Conservation (phyloP, 2,888 invertebrate species). For the Pseudanteris insignis region DNA sequence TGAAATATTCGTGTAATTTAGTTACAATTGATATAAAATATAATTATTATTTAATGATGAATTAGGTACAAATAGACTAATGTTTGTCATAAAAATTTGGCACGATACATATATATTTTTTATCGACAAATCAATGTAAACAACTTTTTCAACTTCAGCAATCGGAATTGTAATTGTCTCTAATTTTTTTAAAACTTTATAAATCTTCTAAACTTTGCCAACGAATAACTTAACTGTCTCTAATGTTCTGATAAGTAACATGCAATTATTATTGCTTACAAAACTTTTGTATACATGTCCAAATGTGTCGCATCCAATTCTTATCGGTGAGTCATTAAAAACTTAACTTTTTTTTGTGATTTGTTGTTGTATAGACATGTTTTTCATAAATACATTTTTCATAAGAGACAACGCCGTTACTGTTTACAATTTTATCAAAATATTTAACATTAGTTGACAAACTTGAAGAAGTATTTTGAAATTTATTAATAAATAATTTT, state of each 20-base stretch:
- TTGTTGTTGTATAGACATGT: not conserved
- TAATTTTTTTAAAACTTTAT: not conserved
- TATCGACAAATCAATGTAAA: not conserved
- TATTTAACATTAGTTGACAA: slow-evolving; percentile 1
- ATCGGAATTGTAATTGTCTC: not conserved
- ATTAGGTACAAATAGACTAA: too few species aligned
- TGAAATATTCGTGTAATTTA: too few species aligned
- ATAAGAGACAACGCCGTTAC: not conserved
- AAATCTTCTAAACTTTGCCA: too few species aligned
- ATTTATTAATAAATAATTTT: not conserved
- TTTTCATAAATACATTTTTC: slow-evolving; percentile 1
- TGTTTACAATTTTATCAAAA: slow-evolving; percentile 1
- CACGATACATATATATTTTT: slow-evolving; percentile 1
- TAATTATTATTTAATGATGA: too few species aligned
- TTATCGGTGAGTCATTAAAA: not conserved
- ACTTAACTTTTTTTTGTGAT: not conserved
- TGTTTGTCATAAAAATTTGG: not conserved
- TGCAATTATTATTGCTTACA: slow-evolving; percentile 1
- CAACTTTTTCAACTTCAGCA: not conserved
- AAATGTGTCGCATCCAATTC: not conserved
- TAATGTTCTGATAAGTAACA: not conserved
- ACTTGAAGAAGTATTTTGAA: not conserved
- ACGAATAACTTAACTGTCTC: not conserved
- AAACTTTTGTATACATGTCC: not conserved
- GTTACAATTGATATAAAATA: too few species aligned